phyloP scores from a whole-genome alignment of 2,888 invertebrate genomes.

The Merodon equestris region DNA sequence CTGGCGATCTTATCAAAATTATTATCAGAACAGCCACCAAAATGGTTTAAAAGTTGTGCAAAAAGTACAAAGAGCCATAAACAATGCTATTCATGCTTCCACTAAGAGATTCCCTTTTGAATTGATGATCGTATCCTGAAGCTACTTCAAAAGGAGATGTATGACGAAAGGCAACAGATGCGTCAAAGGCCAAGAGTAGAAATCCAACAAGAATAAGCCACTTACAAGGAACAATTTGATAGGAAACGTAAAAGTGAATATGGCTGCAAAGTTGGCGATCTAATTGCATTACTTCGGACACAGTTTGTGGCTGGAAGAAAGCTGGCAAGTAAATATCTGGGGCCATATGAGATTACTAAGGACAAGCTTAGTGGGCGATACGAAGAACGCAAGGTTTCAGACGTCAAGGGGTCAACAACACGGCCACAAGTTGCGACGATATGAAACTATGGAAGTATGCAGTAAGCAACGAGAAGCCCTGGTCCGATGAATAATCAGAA shows the following conservation, averaged over 20 bases:
- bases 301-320: constrained; percentile 53
- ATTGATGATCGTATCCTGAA: constrained; percentile 30
- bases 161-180: constrained; percentile 23
- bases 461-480: background rate
- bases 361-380: constrained; percentile 20
- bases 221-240: no score
- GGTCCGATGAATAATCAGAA: constrained; percentile 15
- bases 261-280: constrained; percentile 35
- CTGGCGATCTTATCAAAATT: constrained; percentile 48
- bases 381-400: constrained; percentile 17
- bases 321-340: constrained; percentile 37
- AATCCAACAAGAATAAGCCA: constrained; percentile 37
- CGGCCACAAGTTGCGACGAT: background rate
- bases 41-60: constrained; percentile 44
- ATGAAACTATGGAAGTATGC: constrained; percentile 24
- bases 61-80: constrained; percentile 41
- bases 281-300: constrained; percentile 49
- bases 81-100: constrained; percentile 33
- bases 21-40: no score
- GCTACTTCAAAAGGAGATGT: constrained; percentile 34
- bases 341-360: constrained; percentile 26
- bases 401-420: constrained; percentile 14
- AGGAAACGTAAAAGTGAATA: no score
- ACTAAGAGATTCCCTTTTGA: constrained; percentile 54
- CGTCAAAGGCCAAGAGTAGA: constrained; percentile 27